These are phyloP conservation scores for Ctenodactylus gundi DNA, from an alignment of 2,113 vertebrate species.

Conservation along the genomic window DNA sequence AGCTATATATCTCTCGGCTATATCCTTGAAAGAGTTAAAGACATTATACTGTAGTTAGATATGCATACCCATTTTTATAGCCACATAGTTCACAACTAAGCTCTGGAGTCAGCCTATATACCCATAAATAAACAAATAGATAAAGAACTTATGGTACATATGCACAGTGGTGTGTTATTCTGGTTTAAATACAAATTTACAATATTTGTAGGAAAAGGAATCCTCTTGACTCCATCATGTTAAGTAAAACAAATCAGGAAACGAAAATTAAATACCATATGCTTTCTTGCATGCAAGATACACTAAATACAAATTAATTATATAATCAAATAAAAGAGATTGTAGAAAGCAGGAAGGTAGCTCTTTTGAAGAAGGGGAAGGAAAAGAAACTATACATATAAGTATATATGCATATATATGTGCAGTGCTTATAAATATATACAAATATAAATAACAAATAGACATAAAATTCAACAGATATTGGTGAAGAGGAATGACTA, in stretches of 20 bases:
- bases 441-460: not conserved
- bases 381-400: not conserved
- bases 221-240: not conserved
- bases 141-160: not conserved
- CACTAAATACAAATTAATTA: not conserved
- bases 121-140: not conserved
- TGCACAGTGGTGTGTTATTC: not conserved
- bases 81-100: not conserved
- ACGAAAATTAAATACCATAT: not conserved
- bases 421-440: too few relatives aligned
- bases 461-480: too few relatives aligned
- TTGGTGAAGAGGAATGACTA: too few relatives aligned
- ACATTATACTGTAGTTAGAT: not conserved
- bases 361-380: not conserved
- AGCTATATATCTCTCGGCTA: not conserved
- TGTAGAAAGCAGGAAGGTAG: too few relatives aligned
- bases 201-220: not conserved
- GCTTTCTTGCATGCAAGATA: not conserved
- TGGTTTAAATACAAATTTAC: not conserved
- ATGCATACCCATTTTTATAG: not conserved
- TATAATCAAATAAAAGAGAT: not conserved
- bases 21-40: not conserved
- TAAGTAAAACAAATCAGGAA: not conserved
- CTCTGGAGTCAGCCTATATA: not conserved
- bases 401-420: not conserved